Evolutionary conservation across 2,113 vertebrate species (phyloP).

Genomic region (Cygnus buccinator): DNA sequence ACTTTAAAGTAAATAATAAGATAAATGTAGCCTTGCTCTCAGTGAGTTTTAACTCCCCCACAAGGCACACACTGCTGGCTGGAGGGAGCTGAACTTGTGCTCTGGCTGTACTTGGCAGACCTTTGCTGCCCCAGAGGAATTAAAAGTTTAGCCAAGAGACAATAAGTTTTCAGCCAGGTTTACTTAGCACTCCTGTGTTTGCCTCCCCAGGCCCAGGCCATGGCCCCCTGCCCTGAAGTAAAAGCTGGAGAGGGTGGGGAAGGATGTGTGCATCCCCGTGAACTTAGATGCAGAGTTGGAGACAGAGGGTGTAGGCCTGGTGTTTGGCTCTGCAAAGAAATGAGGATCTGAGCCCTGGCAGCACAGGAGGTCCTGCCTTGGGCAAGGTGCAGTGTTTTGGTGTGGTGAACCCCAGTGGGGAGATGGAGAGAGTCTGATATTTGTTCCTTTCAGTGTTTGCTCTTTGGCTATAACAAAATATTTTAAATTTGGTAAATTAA

Average conservation of each 20-base stretch:
- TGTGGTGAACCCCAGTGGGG: neutral
- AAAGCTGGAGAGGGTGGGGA: neutral
- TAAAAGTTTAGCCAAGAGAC: neutral
- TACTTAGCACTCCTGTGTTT: neutral
- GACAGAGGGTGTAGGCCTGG: neutral
- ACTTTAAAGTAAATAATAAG: neutral
- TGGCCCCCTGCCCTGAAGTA: accelerated
- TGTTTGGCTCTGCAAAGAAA: neutral
- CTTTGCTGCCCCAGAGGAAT: neutral
- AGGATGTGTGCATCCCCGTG: neutral
- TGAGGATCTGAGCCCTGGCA: neutral
- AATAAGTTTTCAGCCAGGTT: neutral
- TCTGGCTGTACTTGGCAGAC: neutral
- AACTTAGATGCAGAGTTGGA: neutral
- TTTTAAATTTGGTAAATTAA: neutral
- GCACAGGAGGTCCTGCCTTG: neutral
- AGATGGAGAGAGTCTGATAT: neutral
- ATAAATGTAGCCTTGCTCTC: neutral
- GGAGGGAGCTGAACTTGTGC: neutral
- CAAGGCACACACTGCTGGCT: accelerated
- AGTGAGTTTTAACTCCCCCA: neutral
- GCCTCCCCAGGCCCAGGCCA: neutral
- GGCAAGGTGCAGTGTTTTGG: accelerated
- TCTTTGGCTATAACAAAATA: neutral
- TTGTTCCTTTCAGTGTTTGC: neutral